phyloP scores from a whole-genome alignment of 2,113 vertebrate genomes.

The Ochotona curzoniae region DNA sequence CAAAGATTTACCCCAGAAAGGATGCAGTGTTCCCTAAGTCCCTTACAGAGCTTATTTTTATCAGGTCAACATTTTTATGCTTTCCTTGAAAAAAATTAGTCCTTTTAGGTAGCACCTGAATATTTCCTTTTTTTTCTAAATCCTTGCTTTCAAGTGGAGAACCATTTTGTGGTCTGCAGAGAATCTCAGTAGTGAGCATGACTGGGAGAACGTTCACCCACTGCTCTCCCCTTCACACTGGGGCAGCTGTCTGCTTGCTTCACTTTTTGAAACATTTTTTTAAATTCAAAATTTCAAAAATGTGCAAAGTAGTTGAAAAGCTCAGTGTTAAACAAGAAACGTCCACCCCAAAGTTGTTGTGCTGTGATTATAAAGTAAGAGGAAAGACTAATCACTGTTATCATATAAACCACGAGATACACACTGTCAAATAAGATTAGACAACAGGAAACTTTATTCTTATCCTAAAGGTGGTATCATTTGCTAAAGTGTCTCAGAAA shows the following conservation, averaged over 20 bases:
- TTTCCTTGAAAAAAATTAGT: slow-evolving; percentile 83
- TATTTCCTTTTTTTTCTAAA: slow-evolving; percentile 77
- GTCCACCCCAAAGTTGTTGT: background rate
- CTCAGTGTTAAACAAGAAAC: background rate
- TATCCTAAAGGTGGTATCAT: background rate
- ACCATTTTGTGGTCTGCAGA: slow-evolving; percentile 78
- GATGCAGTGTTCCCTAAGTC: background rate
- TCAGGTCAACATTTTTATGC: slow-evolving; percentile 72
- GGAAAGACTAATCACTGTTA: background rate
- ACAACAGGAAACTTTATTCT: background rate
- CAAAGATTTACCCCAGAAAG: background rate
- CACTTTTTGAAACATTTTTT: slow-evolving; percentile 35
- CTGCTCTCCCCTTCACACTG: slow-evolving; percentile 79
- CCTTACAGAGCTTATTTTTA: slow-evolving; percentile 72
- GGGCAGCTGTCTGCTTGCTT: slow-evolving; percentile 66
- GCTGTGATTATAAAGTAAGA: background rate
- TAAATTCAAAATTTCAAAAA: slow-evolving; percentile 54
- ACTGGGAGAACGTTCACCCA: slow-evolving; percentile 79
- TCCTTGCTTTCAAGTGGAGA: slow-evolving; percentile 78
- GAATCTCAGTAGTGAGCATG: slow-evolving; percentile 73
- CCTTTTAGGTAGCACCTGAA: slow-evolving; percentile 81
- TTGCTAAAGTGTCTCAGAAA: slow-evolving; percentile 50
- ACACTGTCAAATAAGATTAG: background rate
- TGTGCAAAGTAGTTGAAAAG: slow-evolving; percentile 1
- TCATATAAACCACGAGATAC: background rate